Evolutionary conservation across 2,888 invertebrate species (phyloP).

Genomic region (Hypena proboscidalis): DNA sequence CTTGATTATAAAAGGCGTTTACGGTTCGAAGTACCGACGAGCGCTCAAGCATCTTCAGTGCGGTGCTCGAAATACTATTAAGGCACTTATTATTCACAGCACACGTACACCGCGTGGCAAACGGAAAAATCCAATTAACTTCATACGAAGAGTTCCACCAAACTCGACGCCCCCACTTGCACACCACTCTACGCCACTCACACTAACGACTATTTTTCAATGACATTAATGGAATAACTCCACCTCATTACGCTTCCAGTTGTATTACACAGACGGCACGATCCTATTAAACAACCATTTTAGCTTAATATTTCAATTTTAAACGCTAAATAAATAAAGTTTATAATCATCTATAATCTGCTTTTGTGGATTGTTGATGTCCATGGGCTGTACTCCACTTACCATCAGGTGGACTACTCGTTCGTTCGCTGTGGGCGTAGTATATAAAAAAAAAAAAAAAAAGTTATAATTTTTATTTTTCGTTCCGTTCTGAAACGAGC

Average conservation of each 20-base stretch:
- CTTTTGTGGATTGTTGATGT: too few species aligned
- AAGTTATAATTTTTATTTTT: conserved; percentile 33
- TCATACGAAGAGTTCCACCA: conserved; percentile 70
- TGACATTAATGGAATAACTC: conserved; percentile 70
- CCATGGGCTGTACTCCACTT: too few species aligned
- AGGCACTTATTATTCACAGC: conserved; percentile 74
- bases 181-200: conserved; percentile 55
- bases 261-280: conserved; percentile 41
- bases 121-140: conserved; percentile 84
- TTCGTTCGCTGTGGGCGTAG: too few species aligned
- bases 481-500: conserved; percentile 1
- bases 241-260: conserved; percentile 50
- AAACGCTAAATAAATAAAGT: conserved; percentile 30
- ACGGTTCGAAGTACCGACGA: conserved; percentile 19
- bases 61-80: conserved; percentile 64
- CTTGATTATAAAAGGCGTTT: conserved; percentile 23
- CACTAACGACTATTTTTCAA: conserved; percentile 74
- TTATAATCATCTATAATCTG: too few species aligned
- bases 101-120: conserved; percentile 72
- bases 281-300: conserved; percentile 40
- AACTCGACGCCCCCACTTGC: conserved; percentile 53
- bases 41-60: conserved; percentile 47
- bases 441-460: too few species aligned
- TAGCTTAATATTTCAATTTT: conserved; percentile 43
- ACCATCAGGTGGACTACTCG: too few species aligned